Conservation (phyloP, 2,113 vertebrate genomes). For the Sigmodon hispidus region DNA sequence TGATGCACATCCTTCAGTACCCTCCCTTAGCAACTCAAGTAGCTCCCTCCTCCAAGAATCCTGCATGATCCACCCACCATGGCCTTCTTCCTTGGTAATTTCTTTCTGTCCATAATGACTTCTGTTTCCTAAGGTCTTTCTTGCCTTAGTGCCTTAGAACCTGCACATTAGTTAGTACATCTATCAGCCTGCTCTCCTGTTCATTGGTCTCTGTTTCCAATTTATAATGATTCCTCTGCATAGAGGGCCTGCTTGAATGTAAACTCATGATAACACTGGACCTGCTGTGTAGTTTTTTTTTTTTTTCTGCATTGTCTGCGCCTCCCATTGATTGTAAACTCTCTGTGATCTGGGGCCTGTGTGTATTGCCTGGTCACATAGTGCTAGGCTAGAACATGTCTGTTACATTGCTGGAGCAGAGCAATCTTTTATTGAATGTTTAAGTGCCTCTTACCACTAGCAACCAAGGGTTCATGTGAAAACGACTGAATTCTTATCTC, state of each 20-base stretch:
- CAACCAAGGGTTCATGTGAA: not conserved
- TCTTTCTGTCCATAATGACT: not conserved
- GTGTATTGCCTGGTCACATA: not conserved
- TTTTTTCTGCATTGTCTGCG: not conserved
- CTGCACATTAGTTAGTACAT: not conserved
- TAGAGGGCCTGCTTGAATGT: not conserved
- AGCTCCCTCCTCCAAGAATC: not conserved
- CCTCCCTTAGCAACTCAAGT: not conserved
- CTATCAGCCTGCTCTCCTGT: not conserved
- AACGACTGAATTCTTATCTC: not conserved
- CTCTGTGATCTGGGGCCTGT: not conserved
- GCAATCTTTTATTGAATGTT: constrained; percentile 1
- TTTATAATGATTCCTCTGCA: not conserved
- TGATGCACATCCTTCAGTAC: not conserved
- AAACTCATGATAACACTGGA: not conserved
- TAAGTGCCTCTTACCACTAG: not conserved
- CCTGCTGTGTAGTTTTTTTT: not conserved
- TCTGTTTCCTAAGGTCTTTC: not conserved
- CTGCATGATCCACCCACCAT: not conserved
- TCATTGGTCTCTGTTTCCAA: not conserved
- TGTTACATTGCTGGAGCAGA: not conserved
- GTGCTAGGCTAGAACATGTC: not conserved
- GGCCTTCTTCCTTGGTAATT: not conserved
- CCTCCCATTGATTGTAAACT: not conserved
- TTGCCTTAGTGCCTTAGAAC: not conserved